Evolutionary conservation across 2,888 invertebrate genomes (phyloP).

Genomic region (Sclerodermus sp.): DNA sequence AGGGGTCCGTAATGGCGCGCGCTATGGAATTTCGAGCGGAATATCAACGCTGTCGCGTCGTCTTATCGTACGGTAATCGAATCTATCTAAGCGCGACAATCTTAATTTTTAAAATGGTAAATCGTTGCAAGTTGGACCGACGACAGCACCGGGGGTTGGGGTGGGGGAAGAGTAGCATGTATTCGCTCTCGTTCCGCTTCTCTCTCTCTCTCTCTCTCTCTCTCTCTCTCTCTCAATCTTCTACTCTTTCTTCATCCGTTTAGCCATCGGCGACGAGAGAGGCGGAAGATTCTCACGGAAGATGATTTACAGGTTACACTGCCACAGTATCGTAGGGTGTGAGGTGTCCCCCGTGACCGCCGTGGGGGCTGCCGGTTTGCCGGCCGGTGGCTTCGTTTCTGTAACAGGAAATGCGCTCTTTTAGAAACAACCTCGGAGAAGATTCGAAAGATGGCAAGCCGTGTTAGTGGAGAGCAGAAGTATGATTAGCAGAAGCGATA

Average conservation of each 20-base stretch:
- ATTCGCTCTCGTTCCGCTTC: too few species aligned
- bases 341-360: slow-evolving; percentile 73
- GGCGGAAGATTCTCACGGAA: slow-evolving; percentile 33
- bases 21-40: too few species aligned
- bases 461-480: too few species aligned
- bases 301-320: slow-evolving; percentile 86
- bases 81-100: slow-evolving; percentile 33
- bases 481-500: too few species aligned
- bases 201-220: slow-evolving; percentile 29
- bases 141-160: slow-evolving; percentile 30
- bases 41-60: too few species aligned
- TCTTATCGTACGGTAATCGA: background rate
- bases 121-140: slow-evolving; percentile 47
- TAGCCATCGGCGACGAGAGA: slow-evolving; percentile 24
- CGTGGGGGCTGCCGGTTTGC: slow-evolving; percentile 61
- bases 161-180: slow-evolving; percentile 19
- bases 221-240: slow-evolving; percentile 32
- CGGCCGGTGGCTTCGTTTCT: slow-evolving; percentile 91
- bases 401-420: slow-evolving; percentile 46
- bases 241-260: too few species aligned
- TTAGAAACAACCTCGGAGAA: too few species aligned
- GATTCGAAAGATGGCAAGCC: too few species aligned
- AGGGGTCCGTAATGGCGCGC: too few species aligned
- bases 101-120: slow-evolving; percentile 27
- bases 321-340: slow-evolving; percentile 99